phyloP scores from a whole-genome alignment of 2,888 invertebrate genomes.

The Actias luna region DNA sequence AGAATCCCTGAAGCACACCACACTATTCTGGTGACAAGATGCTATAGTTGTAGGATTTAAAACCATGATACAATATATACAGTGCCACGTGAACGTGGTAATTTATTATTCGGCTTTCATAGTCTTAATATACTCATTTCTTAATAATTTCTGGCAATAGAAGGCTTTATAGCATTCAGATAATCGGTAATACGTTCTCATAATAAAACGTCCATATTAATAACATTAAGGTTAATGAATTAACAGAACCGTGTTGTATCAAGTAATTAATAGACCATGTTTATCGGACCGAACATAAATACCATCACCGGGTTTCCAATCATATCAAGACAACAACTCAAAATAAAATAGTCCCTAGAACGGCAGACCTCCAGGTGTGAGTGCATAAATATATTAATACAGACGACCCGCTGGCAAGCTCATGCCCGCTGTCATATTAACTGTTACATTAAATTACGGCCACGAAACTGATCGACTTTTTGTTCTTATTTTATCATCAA shows the following conservation, averaged over 20 bases:
- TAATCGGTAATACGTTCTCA: not conserved
- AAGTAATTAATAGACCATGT: slow-evolving; percentile 77
- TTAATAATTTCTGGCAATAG: not conserved
- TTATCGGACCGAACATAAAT: slow-evolving; percentile 73
- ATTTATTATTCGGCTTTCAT: too few species aligned
- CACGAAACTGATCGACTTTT: slow-evolving; percentile 67
- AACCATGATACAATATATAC: not conserved
- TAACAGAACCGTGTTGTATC: slow-evolving; percentile 74
- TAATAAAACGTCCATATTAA: not conserved
- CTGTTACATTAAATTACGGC: slow-evolving; percentile 82
- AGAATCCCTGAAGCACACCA: not conserved
- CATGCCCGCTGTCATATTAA: slow-evolving; percentile 81
- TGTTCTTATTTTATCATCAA: slow-evolving; percentile 57
- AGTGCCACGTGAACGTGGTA: not conserved
- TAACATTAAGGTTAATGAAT: slow-evolving; percentile 70
- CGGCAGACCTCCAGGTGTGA: slow-evolving; percentile 79
- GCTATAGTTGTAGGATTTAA: not conserved
- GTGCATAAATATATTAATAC: slow-evolving; percentile 77
- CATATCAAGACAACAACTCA: slow-evolving; percentile 67
- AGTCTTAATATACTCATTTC: not conserved
- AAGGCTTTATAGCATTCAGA: not conserved
- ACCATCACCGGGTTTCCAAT: slow-evolving; percentile 64
- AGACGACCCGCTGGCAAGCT: slow-evolving; percentile 78
- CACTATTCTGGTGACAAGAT: not conserved
- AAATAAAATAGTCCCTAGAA: slow-evolving; percentile 67